phyloP scores from a whole-genome alignment of 2,113 vertebrate species.

The Orientallactaga bullata region DNA sequence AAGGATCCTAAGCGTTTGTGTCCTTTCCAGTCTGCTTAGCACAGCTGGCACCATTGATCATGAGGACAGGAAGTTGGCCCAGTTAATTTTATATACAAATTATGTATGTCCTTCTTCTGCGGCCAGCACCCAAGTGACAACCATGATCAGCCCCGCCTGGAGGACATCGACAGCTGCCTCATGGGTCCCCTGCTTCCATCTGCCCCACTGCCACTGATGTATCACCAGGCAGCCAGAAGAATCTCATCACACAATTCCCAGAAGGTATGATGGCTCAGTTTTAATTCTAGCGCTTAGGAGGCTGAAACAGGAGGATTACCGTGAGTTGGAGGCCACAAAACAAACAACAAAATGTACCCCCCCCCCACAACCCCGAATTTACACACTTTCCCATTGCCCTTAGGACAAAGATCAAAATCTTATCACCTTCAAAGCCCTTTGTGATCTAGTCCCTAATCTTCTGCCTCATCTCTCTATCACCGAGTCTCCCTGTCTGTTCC shows the following conservation, averaged over 20 bases:
- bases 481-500: background rate
- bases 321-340: no score
- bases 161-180: background rate
- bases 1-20: background rate
- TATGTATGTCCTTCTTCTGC: background rate
- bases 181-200: background rate
- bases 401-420: slow-evolving; percentile 3
- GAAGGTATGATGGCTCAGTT: no score
- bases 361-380: slow-evolving; percentile 6
- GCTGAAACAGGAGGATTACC: no score
- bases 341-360: no score
- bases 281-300: no score
- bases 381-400: background rate
- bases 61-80: background rate
- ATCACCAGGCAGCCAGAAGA: background rate
- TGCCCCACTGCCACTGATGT: background rate
- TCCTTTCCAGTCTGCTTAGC: background rate
- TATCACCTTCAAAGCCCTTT: background rate
- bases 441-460: background rate
- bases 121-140: background rate
- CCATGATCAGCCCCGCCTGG: background rate
- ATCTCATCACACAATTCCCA: background rate
- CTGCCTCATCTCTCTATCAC: background rate
- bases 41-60: background rate
- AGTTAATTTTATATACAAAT: slow-evolving; percentile 13